Evolutionary conservation across 2,888 invertebrate genomes (phyloP).

Genomic region (Euplexia lucipara): DNA sequence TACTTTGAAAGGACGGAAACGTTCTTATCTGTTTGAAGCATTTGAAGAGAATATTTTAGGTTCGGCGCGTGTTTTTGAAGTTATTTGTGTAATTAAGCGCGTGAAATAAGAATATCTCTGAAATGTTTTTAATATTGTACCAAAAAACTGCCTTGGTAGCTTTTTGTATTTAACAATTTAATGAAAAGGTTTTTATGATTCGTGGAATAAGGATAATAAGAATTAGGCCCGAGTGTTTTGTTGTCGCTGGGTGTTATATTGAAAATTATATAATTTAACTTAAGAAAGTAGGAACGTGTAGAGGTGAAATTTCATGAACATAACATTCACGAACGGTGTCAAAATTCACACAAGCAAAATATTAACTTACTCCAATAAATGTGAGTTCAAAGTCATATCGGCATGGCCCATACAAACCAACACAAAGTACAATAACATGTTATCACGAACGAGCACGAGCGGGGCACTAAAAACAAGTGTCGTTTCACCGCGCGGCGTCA

Average conservation of each 20-base stretch:
- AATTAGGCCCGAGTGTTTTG: constrained; percentile 1
- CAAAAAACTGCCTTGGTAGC: background rate
- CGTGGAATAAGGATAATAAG: constrained; percentile 1
- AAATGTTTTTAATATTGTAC: constrained; percentile 13
- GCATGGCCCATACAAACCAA: background rate
- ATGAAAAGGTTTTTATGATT: background rate
- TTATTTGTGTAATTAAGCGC: constrained; percentile 44
- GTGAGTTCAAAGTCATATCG: background rate
- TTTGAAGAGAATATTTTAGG: constrained; percentile 26
- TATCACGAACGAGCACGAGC: constrained; percentile 5
- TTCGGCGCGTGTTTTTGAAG: constrained; percentile 34
- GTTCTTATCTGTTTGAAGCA: constrained; percentile 33
- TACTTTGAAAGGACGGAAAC: constrained; percentile 32
- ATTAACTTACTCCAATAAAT: background rate
- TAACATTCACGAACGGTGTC: background rate
- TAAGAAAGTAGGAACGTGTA: background rate
- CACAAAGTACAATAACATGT: constrained; percentile 19
- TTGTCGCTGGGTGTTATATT: background rate
- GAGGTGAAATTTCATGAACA: background rate
- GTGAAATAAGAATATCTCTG: constrained; percentile 6
- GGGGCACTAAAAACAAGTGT: background rate
- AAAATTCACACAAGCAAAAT: background rate
- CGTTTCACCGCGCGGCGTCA: background rate
- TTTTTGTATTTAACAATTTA: constrained; percentile 13
- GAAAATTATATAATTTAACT: constrained; percentile 3